Conservation (phyloP, 2,797 vertebrate species). For the Mycteria americana region DNA sequence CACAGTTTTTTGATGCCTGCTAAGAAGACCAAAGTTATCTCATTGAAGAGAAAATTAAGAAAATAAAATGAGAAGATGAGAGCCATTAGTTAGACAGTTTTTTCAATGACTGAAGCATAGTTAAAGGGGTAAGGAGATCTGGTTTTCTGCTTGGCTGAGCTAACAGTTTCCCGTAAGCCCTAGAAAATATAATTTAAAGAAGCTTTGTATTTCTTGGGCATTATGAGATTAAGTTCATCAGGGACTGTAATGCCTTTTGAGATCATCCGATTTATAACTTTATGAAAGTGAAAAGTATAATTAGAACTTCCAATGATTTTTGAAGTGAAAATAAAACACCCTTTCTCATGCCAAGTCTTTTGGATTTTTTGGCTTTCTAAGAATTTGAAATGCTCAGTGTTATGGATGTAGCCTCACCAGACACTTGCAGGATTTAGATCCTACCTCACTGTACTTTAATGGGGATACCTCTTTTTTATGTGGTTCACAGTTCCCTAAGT, state of each 20-base stretch:
- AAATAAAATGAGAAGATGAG: conserved; percentile 3
- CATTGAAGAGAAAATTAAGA: background rate
- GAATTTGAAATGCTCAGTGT: background rate
- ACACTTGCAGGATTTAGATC: background rate
- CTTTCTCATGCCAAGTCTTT: background rate
- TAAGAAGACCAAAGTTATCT: background rate
- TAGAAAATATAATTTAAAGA: conserved; percentile 5
- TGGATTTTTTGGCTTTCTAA: background rate
- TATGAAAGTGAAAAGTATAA: background rate
- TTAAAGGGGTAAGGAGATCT: background rate
- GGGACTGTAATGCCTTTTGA: background rate
- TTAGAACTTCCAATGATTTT: background rate
- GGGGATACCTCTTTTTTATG: accelerated
- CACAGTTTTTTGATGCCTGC: background rate
- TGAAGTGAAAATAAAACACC: background rate
- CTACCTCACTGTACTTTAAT: background rate
- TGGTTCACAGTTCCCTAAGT: background rate
- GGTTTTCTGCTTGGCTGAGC: conserved; percentile 1
- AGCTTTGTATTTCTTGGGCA: conserved; percentile 9
- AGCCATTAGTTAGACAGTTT: background rate
- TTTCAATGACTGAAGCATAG: background rate
- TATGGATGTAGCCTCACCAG: background rate
- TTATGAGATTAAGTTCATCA: conserved; percentile 25
- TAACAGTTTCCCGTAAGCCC: background rate
- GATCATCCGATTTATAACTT: conserved; percentile 6